These are phyloP conservation scores for Ennomos quercinarius DNA, from an alignment of 2,888 invertebrate genomes.

Conservation along the genomic window DNA sequence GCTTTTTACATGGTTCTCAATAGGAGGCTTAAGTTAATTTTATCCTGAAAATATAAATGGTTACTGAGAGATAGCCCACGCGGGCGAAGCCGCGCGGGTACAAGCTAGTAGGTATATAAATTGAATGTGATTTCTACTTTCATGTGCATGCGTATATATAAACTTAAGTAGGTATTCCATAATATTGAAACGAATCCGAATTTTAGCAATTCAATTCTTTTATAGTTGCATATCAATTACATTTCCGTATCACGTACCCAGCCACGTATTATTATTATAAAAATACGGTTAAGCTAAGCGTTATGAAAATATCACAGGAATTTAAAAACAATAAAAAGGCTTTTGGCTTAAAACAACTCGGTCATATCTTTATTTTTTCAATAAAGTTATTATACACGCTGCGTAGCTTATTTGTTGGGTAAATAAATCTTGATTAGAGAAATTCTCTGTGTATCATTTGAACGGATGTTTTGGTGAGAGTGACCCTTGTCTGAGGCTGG, in stretches of 20 bases:
- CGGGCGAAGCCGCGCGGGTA: too few relatives aligned
- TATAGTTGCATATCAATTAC: slow-evolving; percentile 16
- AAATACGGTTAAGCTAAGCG: background rate
- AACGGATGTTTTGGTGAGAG: slow-evolving; percentile 65
- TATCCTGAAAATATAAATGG: too few relatives aligned
- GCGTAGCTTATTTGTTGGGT: slow-evolving; percentile 19
- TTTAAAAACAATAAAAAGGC: slow-evolving; percentile 18
- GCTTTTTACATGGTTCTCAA: too few relatives aligned
- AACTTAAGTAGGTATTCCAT: too few relatives aligned
- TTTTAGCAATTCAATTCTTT: slow-evolving; percentile 12
- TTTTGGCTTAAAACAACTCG: slow-evolving; percentile 15
- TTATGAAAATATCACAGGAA: slow-evolving; percentile 19
- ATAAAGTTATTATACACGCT: slow-evolving; percentile 7
- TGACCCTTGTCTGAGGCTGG: slow-evolving; percentile 60
- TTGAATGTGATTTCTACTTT: too few relatives aligned
- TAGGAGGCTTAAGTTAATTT: too few relatives aligned
- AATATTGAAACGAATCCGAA: background rate
- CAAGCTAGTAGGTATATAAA: too few relatives aligned
- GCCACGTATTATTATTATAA: too few relatives aligned
- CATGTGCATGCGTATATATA: too few relatives aligned
- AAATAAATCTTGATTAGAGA: slow-evolving; percentile 55
- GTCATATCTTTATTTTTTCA: slow-evolving; percentile 23
- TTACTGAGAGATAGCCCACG: too few relatives aligned
- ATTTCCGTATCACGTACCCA: slow-evolving; percentile 2
- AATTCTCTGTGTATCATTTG: slow-evolving; percentile 57